phyloP scores from a whole-genome alignment of 2,113 vertebrate genomes.

The Urocynchramus pylzowi region DNA sequence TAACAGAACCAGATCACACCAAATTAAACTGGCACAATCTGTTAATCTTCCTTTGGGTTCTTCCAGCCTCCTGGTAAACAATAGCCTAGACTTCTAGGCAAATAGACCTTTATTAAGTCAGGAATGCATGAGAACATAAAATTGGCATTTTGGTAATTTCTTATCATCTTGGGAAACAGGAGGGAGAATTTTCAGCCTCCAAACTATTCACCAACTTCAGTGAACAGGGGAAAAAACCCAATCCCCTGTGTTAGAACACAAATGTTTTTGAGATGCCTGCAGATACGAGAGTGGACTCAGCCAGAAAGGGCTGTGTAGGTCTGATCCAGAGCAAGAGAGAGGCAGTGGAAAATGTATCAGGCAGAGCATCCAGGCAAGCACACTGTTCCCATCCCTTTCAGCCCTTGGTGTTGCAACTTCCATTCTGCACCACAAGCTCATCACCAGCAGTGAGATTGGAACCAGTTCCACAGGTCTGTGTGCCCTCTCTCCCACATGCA shows the following conservation, averaged over 20 bases:
- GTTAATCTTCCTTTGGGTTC: conserved; percentile 1
- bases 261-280: background rate
- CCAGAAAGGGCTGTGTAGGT: background rate
- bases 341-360: background rate
- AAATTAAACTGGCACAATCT: conserved; percentile 15
- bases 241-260: background rate
- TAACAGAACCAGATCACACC: background rate
- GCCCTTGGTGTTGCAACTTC: background rate
- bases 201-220: background rate
- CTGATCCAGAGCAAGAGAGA: background rate
- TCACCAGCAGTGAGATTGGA: background rate
- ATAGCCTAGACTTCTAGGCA: background rate
- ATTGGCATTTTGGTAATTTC: background rate
- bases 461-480: background rate
- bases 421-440: background rate
- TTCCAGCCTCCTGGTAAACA: background rate
- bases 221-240: background rate
- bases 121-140: background rate
- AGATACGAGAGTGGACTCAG: background rate
- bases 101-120: conserved; percentile 2
- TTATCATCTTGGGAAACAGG: background rate
- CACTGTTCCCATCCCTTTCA: background rate
- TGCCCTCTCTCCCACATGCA: background rate
- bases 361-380: background rate
- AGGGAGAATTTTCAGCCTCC: background rate